Base-by-base conservation (phyloP, 1,140 invertebrate genomes). In the Saccostrea cuccullata region DNA sequence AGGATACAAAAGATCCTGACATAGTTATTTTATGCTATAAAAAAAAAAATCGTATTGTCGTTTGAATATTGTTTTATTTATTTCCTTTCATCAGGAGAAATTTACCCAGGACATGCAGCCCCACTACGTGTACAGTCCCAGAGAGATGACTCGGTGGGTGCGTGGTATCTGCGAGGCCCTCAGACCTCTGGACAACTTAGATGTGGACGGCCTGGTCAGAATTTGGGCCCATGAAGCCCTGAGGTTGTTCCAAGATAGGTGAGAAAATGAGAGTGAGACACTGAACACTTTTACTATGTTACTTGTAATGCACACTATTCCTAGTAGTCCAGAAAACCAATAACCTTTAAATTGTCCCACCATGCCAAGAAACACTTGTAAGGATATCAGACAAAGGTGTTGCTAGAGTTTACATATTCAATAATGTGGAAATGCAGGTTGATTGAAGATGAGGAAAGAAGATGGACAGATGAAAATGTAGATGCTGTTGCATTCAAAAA, bases 21-120 rank as follows among this genome's bases (percentile, higher is more conserved):
- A 47, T 6, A 47, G 47, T 9, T 47, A 47, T 8, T 47, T 3
- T 47, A 9, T 47, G 11, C n/a, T n/a, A n/a, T n/a, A n/a, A n/a
- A n/a, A n/a, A n/a, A n/a, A n/a, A n/a, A n/a, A n/a, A n/a, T n/a
- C n/a, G n/a, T n/a, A n/a, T n/a, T n/a, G n/a, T n/a, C n/a, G n/a
- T n/a, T n/a, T n/a, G n/a, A n/a, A n/a, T 47, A 30, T 40, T 55
- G 30, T 30, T 17, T 86, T 12, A 58, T 55, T 15, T 88, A 2
- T 30, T 83, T 82, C 47, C 12, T 55, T 20, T 90, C 91, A 40
- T 20, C 89, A 96, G 96, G 99, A 99, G 95, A 96, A 97, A 84
- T 99, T 99, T 94, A 99, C 99, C 0, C 99, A 99, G 96, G 99
- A 99, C 94, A 99, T 99, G 98, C 99, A 99, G 95, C 99, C 99